Evolutionary conservation across 2,888 invertebrate genomes (phyloP), one percentile per base, ranked within the genome.

Genomic region (Xestoiulus laeticollis): DNA sequence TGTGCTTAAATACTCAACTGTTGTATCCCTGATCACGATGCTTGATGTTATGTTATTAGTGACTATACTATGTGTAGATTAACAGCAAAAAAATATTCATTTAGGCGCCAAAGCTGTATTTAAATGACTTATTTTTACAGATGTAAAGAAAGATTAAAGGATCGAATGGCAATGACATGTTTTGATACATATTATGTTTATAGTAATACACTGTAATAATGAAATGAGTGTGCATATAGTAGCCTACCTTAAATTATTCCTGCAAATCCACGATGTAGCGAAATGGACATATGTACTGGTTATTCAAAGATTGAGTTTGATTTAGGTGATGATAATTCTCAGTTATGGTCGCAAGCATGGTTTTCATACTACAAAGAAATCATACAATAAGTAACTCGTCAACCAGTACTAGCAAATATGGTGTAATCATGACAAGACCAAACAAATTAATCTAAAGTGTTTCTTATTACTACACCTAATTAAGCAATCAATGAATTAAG

Each of bases 111-210:
- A 68, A 68, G 26, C 68, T 68, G 68, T 68, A 68, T 68, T 68
- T 68, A 68, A 68, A 68, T 68, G 4, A 68, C 68, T 68, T 68
- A 68, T 68, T 68, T 68, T 68, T 68, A 68, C 68, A 68, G 26
- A 68, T 68, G 68, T 26, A 68, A 68, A 68, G 26, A 68, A 68
- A 10, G 26, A 68, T 68, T 68, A 68, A 68, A 68, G 68, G 68
- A 26, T 68, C 68, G 68, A 68, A 26, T 68, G 68, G n/a, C 22
- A 68, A 68, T 26, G n/a, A 26, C 4, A 12, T 68, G 26, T 26
- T 68, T 68, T 22, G 22, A 26, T 8, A 12, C 10, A 5, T 59
- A 59, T 22, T 59, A 22, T 38, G 3, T 38, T 38, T 38, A 38
- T 38, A 38, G 3, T 38, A 3, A 38, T 38, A 38, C 6, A 38